Percentiles rank a stretch among this genome's conserved stretches.
phyloP scores from a whole-genome alignment of 2,113 vertebrate genomes.

The Cinclus mexicanus region DNA sequence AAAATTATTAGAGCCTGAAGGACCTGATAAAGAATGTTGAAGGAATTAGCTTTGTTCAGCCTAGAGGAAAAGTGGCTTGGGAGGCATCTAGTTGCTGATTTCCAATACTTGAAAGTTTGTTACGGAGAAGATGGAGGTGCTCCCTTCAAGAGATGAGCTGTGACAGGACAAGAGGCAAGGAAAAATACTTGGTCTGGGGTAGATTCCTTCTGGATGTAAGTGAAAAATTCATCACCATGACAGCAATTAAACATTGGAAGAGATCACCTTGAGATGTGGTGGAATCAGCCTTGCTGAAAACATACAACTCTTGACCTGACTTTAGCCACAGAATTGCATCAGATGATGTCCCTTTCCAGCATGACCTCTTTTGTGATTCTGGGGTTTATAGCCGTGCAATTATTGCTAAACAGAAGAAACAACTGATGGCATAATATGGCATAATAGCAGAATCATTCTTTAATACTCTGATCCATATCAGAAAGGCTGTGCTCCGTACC shows the following conservation, averaged over 20 bases:
- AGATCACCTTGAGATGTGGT: neutral
- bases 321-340: neutral
- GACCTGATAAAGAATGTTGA: neutral
- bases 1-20: neutral
- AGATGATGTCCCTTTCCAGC: neutral
- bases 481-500: neutral
- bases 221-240: neutral
- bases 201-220: neutral
- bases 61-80: neutral
- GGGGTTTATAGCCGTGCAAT: neutral
- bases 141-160: neutral
- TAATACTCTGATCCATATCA: neutral
- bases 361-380: neutral
- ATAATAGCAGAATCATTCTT: neutral
- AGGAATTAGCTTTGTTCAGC: neutral
- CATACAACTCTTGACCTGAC: neutral
- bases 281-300: neutral
- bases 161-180: neutral
- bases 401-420: neutral
- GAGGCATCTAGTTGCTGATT: neutral
- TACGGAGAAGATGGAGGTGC: neutral
- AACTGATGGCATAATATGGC: neutral
- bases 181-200: neutral
- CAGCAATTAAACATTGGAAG: neutral
- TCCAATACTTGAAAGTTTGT: neutral